Conservation (phyloP, 2,888 invertebrate genomes). For the Panzeria rudis region DNA sequence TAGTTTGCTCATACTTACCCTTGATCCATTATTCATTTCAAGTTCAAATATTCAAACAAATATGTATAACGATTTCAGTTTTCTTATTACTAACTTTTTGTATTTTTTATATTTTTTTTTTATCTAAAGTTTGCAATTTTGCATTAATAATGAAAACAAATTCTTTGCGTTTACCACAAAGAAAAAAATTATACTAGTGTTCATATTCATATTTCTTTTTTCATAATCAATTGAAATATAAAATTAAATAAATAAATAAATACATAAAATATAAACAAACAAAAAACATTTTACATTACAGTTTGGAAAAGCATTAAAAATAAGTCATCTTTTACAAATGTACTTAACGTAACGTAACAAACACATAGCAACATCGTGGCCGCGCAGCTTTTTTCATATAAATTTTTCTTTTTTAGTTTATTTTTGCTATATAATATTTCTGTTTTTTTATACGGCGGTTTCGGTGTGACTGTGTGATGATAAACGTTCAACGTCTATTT, state of each 20-base stretch:
- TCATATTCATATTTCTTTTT: neutral
- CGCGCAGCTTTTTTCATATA: slow-evolving; percentile 5
- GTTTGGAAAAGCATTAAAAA: slow-evolving; percentile 30
- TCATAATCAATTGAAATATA: neutral
- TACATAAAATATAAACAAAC: neutral
- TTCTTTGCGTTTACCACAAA: slow-evolving; percentile 42
- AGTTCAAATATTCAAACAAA: neutral
- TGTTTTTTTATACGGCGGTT: slow-evolving; percentile 90
- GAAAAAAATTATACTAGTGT: slow-evolving; percentile 14
- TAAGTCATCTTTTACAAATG: slow-evolving; percentile 7
- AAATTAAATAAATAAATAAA: neutral
- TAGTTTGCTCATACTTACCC: neutral
- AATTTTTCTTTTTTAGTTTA: neutral
- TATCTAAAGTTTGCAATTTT: slow-evolving; percentile 38
- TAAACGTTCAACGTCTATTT: slow-evolving; percentile 96
- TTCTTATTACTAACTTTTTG: slow-evolving; percentile 16
- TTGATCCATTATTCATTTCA: neutral
- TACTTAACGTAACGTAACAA: too few relatives aligned
- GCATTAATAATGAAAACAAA: slow-evolving; percentile 44
- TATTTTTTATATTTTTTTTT: slow-evolving; percentile 11
- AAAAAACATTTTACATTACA: slow-evolving; percentile 16
- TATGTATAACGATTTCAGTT: slow-evolving; percentile 31
- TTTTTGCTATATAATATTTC: neutral
- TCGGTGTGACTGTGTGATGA: slow-evolving; percentile 97
- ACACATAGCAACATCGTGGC: slow-evolving; percentile 5